These are phyloP conservation scores for Rotaria sp. DNA, from an alignment of 2,888 invertebrate species.

Conservation along the genomic window DNA sequence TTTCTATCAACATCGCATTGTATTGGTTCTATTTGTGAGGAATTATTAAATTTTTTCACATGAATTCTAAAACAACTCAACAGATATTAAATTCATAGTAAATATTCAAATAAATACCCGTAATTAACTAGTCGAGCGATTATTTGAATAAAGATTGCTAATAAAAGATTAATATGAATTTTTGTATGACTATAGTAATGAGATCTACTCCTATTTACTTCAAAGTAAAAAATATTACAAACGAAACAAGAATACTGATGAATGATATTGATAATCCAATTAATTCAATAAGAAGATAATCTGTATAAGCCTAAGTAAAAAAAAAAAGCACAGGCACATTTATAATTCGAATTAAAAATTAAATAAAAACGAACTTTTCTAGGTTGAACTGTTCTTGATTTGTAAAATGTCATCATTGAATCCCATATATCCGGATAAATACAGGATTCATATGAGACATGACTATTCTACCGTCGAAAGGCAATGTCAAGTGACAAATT, in stretches of 20 bases:
- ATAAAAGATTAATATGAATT: conserved; percentile 76
- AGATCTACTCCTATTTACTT: conserved; percentile 67
- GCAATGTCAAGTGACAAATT: not conserved
- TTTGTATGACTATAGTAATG: conserved; percentile 73
- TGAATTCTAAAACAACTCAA: conserved; percentile 15
- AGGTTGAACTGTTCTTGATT: too few species aligned
- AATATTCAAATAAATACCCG: not conserved
- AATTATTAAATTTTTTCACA: not conserved
- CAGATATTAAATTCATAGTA: not conserved
- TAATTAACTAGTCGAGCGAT: conserved; percentile 48
- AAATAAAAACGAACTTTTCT: not conserved
- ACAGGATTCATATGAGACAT: not conserved
- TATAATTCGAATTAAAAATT: too few species aligned
- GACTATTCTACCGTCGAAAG: not conserved
- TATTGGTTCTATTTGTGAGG: not conserved
- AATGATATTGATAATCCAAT: conserved; percentile 72
- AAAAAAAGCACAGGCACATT: not conserved
- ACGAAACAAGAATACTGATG: conserved; percentile 67
- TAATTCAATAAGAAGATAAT: conserved; percentile 66
- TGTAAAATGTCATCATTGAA: conserved; percentile 10
- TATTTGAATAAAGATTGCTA: conserved; percentile 65
- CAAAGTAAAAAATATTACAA: conserved; percentile 73
- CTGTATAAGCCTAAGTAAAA: not conserved
- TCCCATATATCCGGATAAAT: conserved; percentile 1
- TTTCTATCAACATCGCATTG: not conserved